Conservation (phyloP, 1,140 invertebrate species). For the Brachionus koreanus region DNA sequence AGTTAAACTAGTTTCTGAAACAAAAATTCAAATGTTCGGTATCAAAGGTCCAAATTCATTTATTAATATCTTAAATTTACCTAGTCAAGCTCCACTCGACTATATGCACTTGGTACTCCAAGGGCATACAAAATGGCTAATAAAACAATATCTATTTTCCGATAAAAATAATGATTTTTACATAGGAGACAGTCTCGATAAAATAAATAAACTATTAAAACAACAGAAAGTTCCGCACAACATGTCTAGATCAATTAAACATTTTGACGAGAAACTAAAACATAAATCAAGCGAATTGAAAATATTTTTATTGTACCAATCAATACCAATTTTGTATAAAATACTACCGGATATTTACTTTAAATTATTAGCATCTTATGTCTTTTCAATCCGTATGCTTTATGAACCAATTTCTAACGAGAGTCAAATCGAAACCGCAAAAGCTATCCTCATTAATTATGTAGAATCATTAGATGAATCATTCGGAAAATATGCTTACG, state of each 20-base stretch:
- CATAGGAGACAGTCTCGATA: neutral
- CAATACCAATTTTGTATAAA: neutral
- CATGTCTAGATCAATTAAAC: neutral
- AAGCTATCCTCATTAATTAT: neutral
- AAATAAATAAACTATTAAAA: neutral
- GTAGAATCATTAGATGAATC: neutral
- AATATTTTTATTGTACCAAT: too few species aligned
- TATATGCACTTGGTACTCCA: neutral
- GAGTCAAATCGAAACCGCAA: neutral
- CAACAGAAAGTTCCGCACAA: neutral
- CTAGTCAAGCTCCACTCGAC: neutral
- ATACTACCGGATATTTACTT: neutral
- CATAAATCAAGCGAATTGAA: too few species aligned
- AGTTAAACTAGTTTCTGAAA: too few species aligned
- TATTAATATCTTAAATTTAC: neutral
- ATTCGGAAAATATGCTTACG: neutral
- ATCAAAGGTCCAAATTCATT: neutral
- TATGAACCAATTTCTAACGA: neutral
- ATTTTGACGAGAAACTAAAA: neutral
- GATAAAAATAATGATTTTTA: neutral
- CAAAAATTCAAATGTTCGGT: neutral
- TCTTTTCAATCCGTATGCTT: neutral
- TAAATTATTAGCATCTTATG: neutral
- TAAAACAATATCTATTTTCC: neutral
- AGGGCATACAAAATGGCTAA: neutral